These are phyloP conservation scores for Myotis findleyi DNA, from an alignment of 2,797 vertebrate genomes.

Conservation along the genomic window DNA sequence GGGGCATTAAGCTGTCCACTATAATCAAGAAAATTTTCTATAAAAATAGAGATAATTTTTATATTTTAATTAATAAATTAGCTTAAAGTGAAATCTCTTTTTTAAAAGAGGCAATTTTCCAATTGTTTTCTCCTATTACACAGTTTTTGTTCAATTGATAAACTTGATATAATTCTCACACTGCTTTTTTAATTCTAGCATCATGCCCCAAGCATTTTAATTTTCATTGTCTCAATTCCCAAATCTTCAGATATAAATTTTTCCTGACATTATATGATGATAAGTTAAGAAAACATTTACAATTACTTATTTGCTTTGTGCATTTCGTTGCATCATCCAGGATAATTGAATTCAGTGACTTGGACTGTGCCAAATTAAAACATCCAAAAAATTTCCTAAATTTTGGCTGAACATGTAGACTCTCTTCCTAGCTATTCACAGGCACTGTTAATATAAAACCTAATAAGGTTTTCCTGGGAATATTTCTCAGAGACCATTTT, in stretches of 20 bases:
- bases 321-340: neutral
- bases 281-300: slow-evolving; percentile 53
- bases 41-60: slow-evolving; percentile 9
- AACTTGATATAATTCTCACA: slow-evolving; percentile 17
- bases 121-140: neutral
- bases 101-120: slow-evolving; percentile 5
- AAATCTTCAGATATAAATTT: slow-evolving; percentile 35
- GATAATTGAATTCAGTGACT: slow-evolving; percentile 49
- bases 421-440: neutral
- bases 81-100: neutral
- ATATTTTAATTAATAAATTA: slow-evolving; percentile 54
- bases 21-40: neutral
- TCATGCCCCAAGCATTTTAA: neutral
- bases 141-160: slow-evolving; percentile 44
- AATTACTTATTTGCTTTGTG: slow-evolving; percentile 3
- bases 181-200: slow-evolving; percentile 29
- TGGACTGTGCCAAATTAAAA: slow-evolving; percentile 46
- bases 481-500: slow-evolving; percentile 73
- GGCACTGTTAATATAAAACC: slow-evolving; percentile 46
- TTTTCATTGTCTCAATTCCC: slow-evolving; percentile 7
- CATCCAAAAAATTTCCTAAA: slow-evolving; percentile 40
- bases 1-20: neutral
- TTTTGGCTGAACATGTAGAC: slow-evolving; percentile 56
- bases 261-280: slow-evolving; percentile 15
- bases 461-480: slow-evolving; percentile 68